Base-by-base conservation (phyloP, 2,113 vertebrate species). In the Peromyscus californicus region DNA sequence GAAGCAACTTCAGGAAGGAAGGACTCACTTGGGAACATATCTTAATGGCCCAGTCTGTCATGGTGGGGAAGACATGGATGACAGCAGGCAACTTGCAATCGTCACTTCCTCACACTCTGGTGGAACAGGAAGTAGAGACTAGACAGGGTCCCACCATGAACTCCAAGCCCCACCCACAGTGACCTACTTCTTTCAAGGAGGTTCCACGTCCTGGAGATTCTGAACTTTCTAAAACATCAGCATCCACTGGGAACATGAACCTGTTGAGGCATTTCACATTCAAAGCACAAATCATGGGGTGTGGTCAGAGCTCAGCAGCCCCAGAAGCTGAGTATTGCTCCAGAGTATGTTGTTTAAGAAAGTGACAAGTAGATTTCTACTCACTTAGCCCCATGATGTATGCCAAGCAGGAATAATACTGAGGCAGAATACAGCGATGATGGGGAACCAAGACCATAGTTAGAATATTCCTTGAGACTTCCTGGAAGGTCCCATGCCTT, bases 371-470 rank as follows among this genome's bases (percentile, higher is more conserved):
- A 33, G 61, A 11, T 65, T 85, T 63, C 59, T 67, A 7, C 10
- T 86, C 16, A 33, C 26, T 39, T 42, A 31, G 39, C 29, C 29
- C 39, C 61, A 65, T 48, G 29, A 4, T 65, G 26, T 67, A 7
- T 45, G 10, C 15, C 26, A 48, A 9, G 2, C 24, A n/a, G 15
- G 11, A 31, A 3, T 36, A 16, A 29, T 3, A 5, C 2, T 33
- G 19, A 67, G 31, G 5, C 16, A n/a, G 17, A 63, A 31, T 4
- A 26, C 1, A n/a, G 33, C 1, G 0, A 11, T 36, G 33, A 9
- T 5, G 6, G 15, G 61, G 74, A 67, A 57, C 17, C 15, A 45
- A 54, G 31, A 1, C 13, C 51, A 15, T 3, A 24, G 19, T 8
- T 26, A 7, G 7, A 31, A 59, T 65, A 9, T 65, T 33, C 36